Evolutionary conservation across 2,113 vertebrate species (phyloP).

Genomic region (Boleophthalmus pectinirostris): DNA sequence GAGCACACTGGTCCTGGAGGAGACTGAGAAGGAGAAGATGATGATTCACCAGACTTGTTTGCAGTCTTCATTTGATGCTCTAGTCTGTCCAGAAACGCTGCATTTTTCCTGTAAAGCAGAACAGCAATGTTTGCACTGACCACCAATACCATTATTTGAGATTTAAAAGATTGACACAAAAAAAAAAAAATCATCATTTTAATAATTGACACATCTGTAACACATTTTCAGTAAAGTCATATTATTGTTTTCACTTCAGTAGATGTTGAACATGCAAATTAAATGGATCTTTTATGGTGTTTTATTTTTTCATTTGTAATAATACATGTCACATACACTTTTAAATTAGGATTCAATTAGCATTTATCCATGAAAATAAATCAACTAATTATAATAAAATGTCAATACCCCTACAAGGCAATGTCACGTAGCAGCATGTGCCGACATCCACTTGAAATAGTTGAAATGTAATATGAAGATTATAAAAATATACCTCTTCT

Average conservation of each 20-base stretch:
- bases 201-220: too few species aligned
- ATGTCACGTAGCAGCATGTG: too few species aligned
- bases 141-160: neutral
- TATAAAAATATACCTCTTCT: constrained; percentile 71
- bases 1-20: constrained; percentile 15
- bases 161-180: neutral
- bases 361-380: neutral
- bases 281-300: too few species aligned
- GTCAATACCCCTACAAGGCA: too few species aligned
- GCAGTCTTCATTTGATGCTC: constrained; percentile 53
- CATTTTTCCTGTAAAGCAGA: constrained; percentile 80
- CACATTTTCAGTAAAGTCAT: too few species aligned
- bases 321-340: too few species aligned
- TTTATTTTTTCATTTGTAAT: too few species aligned
- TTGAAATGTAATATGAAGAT: neutral
- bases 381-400: neutral
- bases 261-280: too few species aligned
- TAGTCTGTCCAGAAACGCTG: constrained; percentile 82
- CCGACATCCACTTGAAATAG: too few species aligned
- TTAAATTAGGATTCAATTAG: too few species aligned
- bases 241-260: too few species aligned
- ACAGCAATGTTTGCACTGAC: neutral
- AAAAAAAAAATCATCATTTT: too few species aligned
- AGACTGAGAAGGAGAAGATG: neutral
- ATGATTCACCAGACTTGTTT: neutral